Conservation (phyloP, 2,113 vertebrate genomes). For the Semnornis frantzii region DNA sequence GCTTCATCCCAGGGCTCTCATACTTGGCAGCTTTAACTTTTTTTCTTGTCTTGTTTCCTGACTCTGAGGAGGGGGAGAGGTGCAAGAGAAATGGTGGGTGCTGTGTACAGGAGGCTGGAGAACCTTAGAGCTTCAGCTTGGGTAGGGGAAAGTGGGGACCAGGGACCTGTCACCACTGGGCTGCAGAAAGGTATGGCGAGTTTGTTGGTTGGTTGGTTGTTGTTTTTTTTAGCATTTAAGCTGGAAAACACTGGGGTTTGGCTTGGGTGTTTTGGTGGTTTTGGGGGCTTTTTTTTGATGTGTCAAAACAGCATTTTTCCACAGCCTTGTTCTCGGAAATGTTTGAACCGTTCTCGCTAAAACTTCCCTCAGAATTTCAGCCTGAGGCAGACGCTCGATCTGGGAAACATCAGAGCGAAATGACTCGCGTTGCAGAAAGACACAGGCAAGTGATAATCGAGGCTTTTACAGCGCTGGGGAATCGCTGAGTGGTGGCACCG, state of each 20-base stretch:
- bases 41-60: background rate
- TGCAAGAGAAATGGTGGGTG: background rate
- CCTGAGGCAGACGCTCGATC: background rate
- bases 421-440: background rate
- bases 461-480: background rate
- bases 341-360: constrained; percentile 4
- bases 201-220: too few relatives aligned
- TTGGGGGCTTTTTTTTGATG: background rate
- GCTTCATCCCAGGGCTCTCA: background rate
- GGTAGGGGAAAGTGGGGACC: background rate
- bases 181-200: background rate
- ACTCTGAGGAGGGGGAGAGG: background rate
- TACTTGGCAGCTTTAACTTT: background rate
- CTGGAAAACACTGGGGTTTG: background rate
- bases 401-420: background rate
- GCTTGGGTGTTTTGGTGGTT: too few relatives aligned
- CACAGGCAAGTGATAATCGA: background rate
- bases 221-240: background rate
- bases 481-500: background rate
- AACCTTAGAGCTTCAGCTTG: background rate
- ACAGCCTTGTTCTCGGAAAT: background rate
- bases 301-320: constrained; percentile 21
- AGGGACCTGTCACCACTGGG: rapidly evolving
- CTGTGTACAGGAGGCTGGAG: background rate
- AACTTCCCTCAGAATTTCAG: constrained; percentile 42